Evolutionary conservation across 1,140 invertebrate species (phyloP).

Genomic region (Diorhabda elongata): DNA sequence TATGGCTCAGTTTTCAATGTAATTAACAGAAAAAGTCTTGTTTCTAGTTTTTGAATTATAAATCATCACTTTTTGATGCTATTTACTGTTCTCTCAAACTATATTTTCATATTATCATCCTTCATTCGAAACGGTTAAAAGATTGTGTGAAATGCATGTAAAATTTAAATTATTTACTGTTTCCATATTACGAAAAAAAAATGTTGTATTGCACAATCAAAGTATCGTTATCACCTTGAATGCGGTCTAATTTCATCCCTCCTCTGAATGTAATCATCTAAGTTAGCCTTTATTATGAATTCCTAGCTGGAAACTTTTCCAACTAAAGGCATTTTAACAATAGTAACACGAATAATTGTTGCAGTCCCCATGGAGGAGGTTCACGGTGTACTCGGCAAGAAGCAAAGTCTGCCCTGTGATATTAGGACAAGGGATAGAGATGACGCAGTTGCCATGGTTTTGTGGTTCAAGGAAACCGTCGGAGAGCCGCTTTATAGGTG

Average conservation of each 20-base stretch:
- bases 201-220: too few relatives aligned
- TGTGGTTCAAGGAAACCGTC: constrained; percentile 82
- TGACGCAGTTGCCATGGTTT: constrained; percentile 79
- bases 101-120: too few relatives aligned
- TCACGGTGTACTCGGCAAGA: constrained; percentile 73
- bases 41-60: too few relatives aligned
- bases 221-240: too few relatives aligned
- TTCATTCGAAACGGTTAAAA: too few relatives aligned
- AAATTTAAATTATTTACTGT: too few relatives aligned
- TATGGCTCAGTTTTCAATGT: too few relatives aligned
- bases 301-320: constrained; percentile 24
- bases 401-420: constrained; percentile 75
- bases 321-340: constrained; percentile 32
- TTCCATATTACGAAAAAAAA: too few relatives aligned
- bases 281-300: constrained; percentile 25
- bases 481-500: constrained; percentile 82
- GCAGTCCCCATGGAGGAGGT: constrained; percentile 74
- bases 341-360: constrained; percentile 44
- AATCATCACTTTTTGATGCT: too few relatives aligned
- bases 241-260: constrained; percentile 4
- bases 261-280: constrained; percentile 24
- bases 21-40: too few relatives aligned
- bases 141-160: too few relatives aligned
- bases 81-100: too few relatives aligned
- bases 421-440: constrained; percentile 70